These are phyloP conservation scores for Pavo muticus DNA, from an alignment of 2,113 vertebrate genomes.

Conservation along the genomic window DNA sequence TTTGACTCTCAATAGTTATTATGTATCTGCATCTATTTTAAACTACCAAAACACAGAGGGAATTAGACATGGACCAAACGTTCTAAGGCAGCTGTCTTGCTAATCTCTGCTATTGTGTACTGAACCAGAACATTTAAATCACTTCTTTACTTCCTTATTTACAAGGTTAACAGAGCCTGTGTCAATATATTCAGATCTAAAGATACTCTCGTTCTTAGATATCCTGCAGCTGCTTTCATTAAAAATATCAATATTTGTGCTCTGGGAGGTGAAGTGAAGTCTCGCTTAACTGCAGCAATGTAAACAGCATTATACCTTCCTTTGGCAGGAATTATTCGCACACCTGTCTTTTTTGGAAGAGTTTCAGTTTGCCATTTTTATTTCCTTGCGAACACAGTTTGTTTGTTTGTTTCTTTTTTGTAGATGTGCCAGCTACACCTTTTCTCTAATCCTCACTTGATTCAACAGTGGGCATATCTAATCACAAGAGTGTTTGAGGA, in stretches of 20 bases:
- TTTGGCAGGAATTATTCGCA: constrained; percentile 46
- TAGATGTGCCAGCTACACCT: constrained; percentile 8
- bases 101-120: not conserved
- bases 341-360: constrained; percentile 76
- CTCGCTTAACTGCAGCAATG: not conserved
- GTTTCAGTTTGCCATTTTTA: constrained; percentile 66
- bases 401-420: not conserved
- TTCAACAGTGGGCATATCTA: constrained; percentile 6
- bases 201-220: not conserved
- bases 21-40: not conserved
- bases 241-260: constrained; percentile 43
- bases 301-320: constrained; percentile 40
- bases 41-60: not conserved
- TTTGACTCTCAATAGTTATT: not conserved
- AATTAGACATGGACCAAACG: not conserved
- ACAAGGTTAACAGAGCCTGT: not conserved
- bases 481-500: not conserved
- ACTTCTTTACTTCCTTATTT: not conserved
- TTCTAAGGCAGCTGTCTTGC: not conserved
- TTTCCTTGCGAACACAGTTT: constrained; percentile 24
- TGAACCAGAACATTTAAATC: not conserved
- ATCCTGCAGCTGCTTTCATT: constrained; percentile 30
- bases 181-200: constrained; percentile 3
- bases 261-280: constrained; percentile 7
- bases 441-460: not conserved